Conservation (phyloP, 2,888 invertebrate species). For the Siphlonurus alternatus region DNA sequence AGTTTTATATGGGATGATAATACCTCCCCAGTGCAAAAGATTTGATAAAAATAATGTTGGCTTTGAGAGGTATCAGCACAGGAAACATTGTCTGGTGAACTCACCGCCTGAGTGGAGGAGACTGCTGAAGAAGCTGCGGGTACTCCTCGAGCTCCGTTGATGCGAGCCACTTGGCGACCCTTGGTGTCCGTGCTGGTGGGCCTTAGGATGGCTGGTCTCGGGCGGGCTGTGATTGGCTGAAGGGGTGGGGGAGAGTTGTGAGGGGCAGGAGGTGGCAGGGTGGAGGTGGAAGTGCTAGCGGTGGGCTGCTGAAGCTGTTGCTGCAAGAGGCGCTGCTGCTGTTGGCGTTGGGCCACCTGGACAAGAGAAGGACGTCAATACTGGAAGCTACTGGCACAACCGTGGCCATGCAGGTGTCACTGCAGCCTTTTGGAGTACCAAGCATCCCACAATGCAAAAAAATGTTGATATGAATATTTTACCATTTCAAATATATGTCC, state of each 20-base stretch:
- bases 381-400: no score
- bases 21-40: neutral
- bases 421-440: no score
- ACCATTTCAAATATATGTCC: no score
- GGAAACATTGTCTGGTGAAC: no score
- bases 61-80: no score
- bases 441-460: no score
- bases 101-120: neutral
- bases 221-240: conserved; percentile 16
- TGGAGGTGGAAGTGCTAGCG: conserved; percentile 2
- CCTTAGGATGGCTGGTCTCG: neutral
- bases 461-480: no score
- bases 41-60: no score
- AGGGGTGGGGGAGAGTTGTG: conserved; percentile 20
- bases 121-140: conserved; percentile 3
- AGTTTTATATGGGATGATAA: neutral
- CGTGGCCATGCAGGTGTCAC: no score
- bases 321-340: conserved; percentile 39
- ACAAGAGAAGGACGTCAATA: neutral
- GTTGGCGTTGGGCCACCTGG: conserved; percentile 50
- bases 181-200: neutral
- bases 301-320: conserved; percentile 24
- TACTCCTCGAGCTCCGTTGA: conserved; percentile 14
- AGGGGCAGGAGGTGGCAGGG: conserved; percentile 9
- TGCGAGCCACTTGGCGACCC: conserved; percentile 11